A percentile compares a stretch with the other conserved stretches of the same genome.
These are phyloP conservation scores for Eristalis tenax DNA, from an alignment of 2,888 invertebrate species.

Conservation along the genomic window DNA sequence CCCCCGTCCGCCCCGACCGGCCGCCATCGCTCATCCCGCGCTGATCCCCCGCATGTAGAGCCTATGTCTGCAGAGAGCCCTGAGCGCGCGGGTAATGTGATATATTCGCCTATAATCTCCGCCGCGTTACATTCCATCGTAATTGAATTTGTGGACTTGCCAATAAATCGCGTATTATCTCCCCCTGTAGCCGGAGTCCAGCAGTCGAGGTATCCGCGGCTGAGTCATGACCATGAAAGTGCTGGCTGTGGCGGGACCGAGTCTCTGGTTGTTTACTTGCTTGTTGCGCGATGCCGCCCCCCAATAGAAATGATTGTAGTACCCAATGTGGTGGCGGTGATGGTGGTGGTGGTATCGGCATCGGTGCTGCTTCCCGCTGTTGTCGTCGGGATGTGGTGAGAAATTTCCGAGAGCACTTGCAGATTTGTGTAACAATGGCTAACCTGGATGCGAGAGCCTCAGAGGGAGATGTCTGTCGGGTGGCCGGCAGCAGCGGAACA, in stretches of 20 bases:
- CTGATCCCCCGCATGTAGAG: neutral
- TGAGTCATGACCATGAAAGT: conserved; percentile 71
- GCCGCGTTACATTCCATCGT: conserved; percentile 72
- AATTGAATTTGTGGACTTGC: conserved; percentile 72
- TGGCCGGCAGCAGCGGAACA: conserved; percentile 36
- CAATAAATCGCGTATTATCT: conserved; percentile 72
- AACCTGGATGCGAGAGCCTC: conserved; percentile 34
- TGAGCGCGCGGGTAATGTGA: conserved; percentile 69
- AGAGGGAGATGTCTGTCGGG: conserved; percentile 17
- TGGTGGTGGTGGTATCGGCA: neutral
- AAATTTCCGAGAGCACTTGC: conserved; percentile 70
- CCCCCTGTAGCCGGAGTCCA: conserved; percentile 34
- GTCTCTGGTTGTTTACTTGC: conserved; percentile 21
- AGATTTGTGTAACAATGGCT: conserved; percentile 67
- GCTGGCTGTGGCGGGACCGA: conserved; percentile 26
- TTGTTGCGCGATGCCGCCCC: conserved; percentile 47
- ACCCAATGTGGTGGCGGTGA: neutral
- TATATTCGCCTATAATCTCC: conserved; percentile 70
- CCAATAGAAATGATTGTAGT: conserved; percentile 60
- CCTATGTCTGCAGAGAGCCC: conserved; percentile 45
- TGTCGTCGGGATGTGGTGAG: conserved; percentile 52
- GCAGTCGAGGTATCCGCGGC: conserved; percentile 43
- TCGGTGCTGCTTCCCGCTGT: conserved; percentile 1
- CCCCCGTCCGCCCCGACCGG: neutral
- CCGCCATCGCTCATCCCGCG: neutral